A percentile compares a stretch with the other conserved stretches of the same genome.
phyloP scores from a whole-genome alignment of 2,113 vertebrate genomes.

The Oreochromis niloticus region DNA sequence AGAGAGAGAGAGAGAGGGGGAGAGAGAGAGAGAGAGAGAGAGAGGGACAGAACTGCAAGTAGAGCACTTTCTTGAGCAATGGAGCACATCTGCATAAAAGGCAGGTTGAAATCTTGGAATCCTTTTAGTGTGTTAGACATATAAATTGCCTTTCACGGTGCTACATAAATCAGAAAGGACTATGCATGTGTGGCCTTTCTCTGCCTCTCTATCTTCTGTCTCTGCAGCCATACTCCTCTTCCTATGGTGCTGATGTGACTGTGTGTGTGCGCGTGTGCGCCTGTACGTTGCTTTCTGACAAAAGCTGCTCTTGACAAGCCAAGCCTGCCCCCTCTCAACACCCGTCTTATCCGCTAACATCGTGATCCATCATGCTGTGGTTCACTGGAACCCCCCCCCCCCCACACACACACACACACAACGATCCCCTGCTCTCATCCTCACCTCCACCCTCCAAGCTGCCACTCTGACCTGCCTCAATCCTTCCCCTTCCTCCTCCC shows the following conservation, averaged over 20 bases:
- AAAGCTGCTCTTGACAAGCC: slow-evolving; percentile 50
- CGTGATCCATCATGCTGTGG: slow-evolving; percentile 61
- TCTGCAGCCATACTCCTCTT: background rate
- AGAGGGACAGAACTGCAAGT: background rate
- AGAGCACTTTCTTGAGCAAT: slow-evolving; percentile 32
- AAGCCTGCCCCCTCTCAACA: slow-evolving; percentile 47
- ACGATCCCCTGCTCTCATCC: slow-evolving; percentile 3
- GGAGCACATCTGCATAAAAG: slow-evolving; percentile 38
- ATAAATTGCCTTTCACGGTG: slow-evolving; percentile 40
- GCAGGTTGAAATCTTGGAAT: slow-evolving; percentile 42
- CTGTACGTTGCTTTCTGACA: slow-evolving; percentile 33
- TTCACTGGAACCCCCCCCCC: background rate
- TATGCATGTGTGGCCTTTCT: background rate
- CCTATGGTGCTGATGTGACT: background rate
- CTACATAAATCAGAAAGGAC: slow-evolving; percentile 46
- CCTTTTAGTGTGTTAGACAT: slow-evolving; percentile 21
- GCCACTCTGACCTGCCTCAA: slow-evolving; percentile 21
- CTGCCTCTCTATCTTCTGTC: background rate
- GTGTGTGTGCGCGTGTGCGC: background rate
- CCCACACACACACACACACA: background rate
- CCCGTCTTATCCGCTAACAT: slow-evolving; percentile 55
- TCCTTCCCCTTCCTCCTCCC: slow-evolving; percentile 21
- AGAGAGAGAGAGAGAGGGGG: background rate
- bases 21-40: background rate
- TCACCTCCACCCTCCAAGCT: slow-evolving; percentile 32